Base-by-base conservation (phyloP, 1,140 invertebrate genomes). In the Sycophila sp. region DNA sequence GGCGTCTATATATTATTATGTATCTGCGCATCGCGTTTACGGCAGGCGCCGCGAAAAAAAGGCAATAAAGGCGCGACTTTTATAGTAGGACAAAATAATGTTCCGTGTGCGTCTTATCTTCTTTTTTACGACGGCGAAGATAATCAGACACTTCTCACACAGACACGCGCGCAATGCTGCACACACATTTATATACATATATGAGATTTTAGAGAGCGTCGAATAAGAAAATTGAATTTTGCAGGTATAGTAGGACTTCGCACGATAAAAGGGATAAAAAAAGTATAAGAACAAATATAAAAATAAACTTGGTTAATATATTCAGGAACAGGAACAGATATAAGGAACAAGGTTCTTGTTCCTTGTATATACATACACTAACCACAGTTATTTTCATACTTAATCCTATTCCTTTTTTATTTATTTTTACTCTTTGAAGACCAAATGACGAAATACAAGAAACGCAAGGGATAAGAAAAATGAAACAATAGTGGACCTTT, bases 41-140 rank as follows among this genome's bases (percentile, higher is more conserved):
- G n/a, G 24, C 24, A 24, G 56, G 56, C 28, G 26, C 15, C 0
- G 13, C n/a, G 38, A 3, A 1, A 40, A 40, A 60, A 45, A 49
- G n/a, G 1, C 1, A 42, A 45, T 6, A 13, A 62, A 34, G 47
- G n/a, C n/a, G n/a, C n/a, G n/a, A n/a, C n/a, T n/a, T n/a, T n/a
- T n/a, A n/a, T n/a, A n/a, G n/a, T n/a, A 40, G 15, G 34, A 28
- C 13, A 6, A 26, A 24, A 15, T 34, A 47, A 45, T 42, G 28
- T 47, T 63, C 32, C n/a, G 19, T n/a, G n/a, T n/a, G n/a, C n/a
- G n/a, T 47, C 36, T 47, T 19, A 19, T 30, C 19, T 64, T 64
- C 13, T 64, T 49, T 64, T 64, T 51, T n/a, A 26, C 32, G 32
- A 24, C 47, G 47, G 40, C 28, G 49, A 55, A 53, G 28, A 65